A percentile compares a stretch with the other conserved stretches of the same genome.
Evolutionary conservation across 2,113 vertebrate genomes (phyloP).

Genomic region (Hassar affinis): DNA sequence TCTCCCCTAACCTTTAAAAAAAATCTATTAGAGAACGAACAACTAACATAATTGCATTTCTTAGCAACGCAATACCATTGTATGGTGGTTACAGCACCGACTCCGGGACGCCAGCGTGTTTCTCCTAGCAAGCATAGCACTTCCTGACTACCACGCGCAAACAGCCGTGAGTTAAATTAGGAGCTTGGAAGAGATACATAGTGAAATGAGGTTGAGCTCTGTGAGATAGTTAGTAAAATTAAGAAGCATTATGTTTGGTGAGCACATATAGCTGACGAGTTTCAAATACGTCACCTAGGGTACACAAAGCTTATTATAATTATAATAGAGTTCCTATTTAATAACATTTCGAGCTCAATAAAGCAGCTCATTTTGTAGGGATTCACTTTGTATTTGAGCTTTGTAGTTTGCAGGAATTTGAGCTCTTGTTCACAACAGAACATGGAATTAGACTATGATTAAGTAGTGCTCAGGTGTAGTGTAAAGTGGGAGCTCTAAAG

Average conservation of each 20-base stretch:
- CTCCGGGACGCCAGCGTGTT: not conserved
- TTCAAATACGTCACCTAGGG: not conserved
- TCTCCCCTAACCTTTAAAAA: not conserved
- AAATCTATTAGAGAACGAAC: not conserved
- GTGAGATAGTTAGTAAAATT: conserved; percentile 32
- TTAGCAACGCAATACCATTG: conserved; percentile 10
- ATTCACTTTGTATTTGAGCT: not conserved
- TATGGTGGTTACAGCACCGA: not conserved
- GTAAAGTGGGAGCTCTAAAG: not conserved
- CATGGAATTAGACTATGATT: not conserved
- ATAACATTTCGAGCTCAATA: not conserved
- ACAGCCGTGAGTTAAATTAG: conserved; percentile 5
- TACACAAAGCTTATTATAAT: not conserved
- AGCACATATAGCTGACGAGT: not conserved
- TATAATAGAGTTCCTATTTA: not conserved
- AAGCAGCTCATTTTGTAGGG: not conserved
- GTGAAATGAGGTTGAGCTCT: conserved; percentile 23
- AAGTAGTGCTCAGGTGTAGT: not conserved
- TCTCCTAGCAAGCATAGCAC: not conserved
- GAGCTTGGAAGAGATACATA: conserved; percentile 20
- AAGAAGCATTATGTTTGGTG: conserved; percentile 10
- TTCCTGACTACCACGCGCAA: conserved; percentile 1
- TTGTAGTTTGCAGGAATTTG: not conserved
- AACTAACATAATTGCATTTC: not conserved
- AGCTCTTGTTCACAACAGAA: not conserved